A percentile compares a stretch with the other conserved stretches of the same genome.
Evolutionary conservation across 2,888 invertebrate genomes (phyloP).

Genomic region (Campoletis raptor): DNA sequence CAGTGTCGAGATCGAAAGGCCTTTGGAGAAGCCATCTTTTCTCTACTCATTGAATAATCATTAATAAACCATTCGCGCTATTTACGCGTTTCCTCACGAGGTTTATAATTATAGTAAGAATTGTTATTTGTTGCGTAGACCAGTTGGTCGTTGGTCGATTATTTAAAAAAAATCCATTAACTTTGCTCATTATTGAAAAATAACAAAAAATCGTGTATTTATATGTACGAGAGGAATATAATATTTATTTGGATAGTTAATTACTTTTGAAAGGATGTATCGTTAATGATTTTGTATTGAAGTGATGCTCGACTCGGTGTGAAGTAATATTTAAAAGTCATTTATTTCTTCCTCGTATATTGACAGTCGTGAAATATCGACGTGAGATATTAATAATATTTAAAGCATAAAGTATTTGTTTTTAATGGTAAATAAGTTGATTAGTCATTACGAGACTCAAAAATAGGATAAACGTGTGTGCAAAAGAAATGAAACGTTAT

Average conservation of each 20-base stretch:
- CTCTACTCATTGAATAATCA: conserved; percentile 41
- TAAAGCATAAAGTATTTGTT: background rate
- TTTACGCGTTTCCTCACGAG: conserved; percentile 38
- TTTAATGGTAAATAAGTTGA: conserved; percentile 5
- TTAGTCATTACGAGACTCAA: conserved; percentile 1
- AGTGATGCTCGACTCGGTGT: background rate
- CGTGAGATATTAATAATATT: too few species aligned
- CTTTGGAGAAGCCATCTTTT: conserved; percentile 33
- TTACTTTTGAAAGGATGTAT: background rate
- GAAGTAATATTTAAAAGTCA: background rate
- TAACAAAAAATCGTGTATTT: background rate
- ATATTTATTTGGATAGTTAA: background rate
- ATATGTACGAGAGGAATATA: background rate
- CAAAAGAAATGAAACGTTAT: background rate
- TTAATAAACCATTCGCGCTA: conserved; percentile 38
- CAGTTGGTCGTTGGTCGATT: background rate
- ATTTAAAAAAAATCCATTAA: background rate
- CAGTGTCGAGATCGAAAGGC: conserved; percentile 26
- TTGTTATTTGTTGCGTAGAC: background rate
- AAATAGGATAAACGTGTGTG: background rate
- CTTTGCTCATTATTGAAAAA: background rate
- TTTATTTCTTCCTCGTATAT: background rate
- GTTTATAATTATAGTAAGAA: conserved; percentile 21
- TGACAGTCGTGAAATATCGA: background rate
- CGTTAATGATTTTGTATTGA: background rate